Percentiles rank a stretch among this genome's conserved stretches.
These are phyloP conservation scores for Clostera curtula DNA, from an alignment of 2,888 invertebrate genomes.

Conservation along the genomic window DNA sequence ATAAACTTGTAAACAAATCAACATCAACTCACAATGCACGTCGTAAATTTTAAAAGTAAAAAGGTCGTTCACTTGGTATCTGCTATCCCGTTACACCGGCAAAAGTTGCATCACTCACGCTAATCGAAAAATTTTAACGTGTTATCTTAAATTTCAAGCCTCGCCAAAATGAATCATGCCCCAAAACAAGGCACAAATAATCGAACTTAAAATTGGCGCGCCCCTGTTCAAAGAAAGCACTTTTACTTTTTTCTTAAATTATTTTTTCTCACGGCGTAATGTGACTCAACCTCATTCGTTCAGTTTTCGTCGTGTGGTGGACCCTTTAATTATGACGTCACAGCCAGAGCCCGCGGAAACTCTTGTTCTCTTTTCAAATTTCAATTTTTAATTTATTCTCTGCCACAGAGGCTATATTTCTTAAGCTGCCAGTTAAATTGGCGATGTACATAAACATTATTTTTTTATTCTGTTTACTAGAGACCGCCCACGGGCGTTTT, in stretches of 20 bases:
- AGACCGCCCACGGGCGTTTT: constrained; percentile 25
- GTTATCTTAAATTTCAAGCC: constrained; percentile 57
- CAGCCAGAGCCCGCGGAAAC: constrained; percentile 34
- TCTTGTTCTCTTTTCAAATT: constrained; percentile 42
- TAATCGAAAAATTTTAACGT: constrained; percentile 61
- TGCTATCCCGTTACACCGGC: constrained; percentile 45
- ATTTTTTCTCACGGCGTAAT: constrained; percentile 52
- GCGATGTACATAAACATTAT: constrained; percentile 21
- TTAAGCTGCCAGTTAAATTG: constrained; percentile 29
- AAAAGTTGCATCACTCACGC: constrained; percentile 47
- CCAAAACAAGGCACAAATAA: constrained; percentile 54
- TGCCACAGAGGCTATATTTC: constrained; percentile 45
- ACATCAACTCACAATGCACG: constrained; percentile 10
- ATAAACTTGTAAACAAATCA: constrained; percentile 13
- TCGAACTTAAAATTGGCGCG: constrained; percentile 54
- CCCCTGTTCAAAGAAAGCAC: constrained; percentile 65
- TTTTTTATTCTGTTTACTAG: constrained; percentile 21
- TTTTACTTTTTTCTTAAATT: constrained; percentile 64
- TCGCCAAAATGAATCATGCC: constrained; percentile 60
- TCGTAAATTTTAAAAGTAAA: constrained; percentile 23
- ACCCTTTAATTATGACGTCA: constrained; percentile 67
- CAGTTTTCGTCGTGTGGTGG: constrained; percentile 40
- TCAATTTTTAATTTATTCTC: constrained; percentile 47
- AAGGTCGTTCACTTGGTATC: constrained; percentile 36
- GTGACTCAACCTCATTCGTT: constrained; percentile 49